Evolutionary conservation across 2,888 invertebrate genomes (phyloP).

Genomic region (Zele albiditarsus): DNA sequence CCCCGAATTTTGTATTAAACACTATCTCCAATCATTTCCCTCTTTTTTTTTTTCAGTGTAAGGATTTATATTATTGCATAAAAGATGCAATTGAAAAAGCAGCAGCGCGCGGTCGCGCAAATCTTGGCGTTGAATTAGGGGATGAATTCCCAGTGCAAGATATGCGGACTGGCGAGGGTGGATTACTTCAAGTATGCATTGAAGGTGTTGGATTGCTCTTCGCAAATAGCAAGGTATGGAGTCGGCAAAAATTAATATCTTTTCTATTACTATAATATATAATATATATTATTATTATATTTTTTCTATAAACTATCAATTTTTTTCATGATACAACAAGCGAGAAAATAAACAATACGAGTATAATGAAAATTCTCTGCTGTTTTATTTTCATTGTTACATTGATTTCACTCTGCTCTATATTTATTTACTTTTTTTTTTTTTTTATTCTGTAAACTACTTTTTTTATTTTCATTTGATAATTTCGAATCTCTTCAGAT

Average conservation of each 20-base stretch:
- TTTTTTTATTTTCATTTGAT: not conserved
- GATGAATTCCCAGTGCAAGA: conserved; percentile 99
- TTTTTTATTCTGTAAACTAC: not conserved
- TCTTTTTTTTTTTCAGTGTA: conserved; percentile 82
- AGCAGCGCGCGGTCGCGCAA: conserved; percentile 82
- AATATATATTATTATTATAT: conserved; percentile 37
- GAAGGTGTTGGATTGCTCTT: conserved; percentile 99
- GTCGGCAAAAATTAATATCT: not conserved
- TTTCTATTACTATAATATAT: conserved; percentile 9
- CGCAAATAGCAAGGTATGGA: conserved; percentile 97
- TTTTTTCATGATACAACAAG: conserved; percentile 30
- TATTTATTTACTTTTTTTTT: not conserved
- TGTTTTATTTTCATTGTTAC: not conserved
- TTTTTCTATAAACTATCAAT: conserved; percentile 51
- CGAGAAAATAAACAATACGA: not conserved
- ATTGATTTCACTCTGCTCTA: conserved; percentile 5
- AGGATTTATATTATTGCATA: conserved; percentile 97
- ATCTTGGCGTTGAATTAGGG: conserved; percentile 85
- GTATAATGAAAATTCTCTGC: not conserved
- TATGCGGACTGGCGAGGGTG: conserved; percentile 97
- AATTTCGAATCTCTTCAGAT: not conserved
- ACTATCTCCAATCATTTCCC: not conserved
- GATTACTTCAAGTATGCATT: conserved; percentile 98
- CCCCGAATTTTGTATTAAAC: not conserved
- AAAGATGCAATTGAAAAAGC: conserved; percentile 98